A percentile compares a stretch with the other conserved stretches of the same genome.
Evolutionary conservation across 2,888 invertebrate genomes (phyloP).

Genomic region (Ditylenchus weischeri): DNA sequence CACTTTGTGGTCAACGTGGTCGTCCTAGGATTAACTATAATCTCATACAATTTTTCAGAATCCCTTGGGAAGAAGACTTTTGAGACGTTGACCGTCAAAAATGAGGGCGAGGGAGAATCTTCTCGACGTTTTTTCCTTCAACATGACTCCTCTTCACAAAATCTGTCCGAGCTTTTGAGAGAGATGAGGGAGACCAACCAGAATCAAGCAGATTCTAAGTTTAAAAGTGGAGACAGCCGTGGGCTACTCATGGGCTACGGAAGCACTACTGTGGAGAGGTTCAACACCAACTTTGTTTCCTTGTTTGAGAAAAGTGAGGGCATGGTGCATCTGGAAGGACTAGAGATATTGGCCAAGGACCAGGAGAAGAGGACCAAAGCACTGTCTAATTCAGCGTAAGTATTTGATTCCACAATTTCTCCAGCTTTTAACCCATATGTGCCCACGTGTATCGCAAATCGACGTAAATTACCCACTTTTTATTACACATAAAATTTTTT

Average conservation of each 20-base stretch:
- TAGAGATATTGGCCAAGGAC: conserved; percentile 65
- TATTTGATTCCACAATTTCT: neutral
- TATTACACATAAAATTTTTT: too few relatives aligned
- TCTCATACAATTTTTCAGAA: conserved; percentile 63
- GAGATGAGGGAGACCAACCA: conserved; percentile 34
- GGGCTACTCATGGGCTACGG: conserved; percentile 7
- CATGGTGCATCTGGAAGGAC: conserved; percentile 80
- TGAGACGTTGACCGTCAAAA: conserved; percentile 88
- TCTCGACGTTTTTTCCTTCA: conserved; percentile 36
- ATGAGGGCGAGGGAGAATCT: conserved; percentile 58
- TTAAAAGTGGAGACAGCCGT: neutral
- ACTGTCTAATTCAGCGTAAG: conserved; percentile 24
- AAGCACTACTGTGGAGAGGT: conserved; percentile 15
- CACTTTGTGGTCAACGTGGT: too few relatives aligned
- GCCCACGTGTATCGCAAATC: too few relatives aligned
- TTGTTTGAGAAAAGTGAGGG: conserved; percentile 62
- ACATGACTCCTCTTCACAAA: conserved; percentile 23
- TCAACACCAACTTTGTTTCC: conserved; percentile 34
- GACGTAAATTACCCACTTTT: too few relatives aligned
- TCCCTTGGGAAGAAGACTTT: conserved; percentile 90
- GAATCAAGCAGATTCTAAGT: conserved; percentile 13
- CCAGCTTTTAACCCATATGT: too few relatives aligned
- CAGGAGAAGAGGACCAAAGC: conserved; percentile 20
- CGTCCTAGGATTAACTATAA: too few relatives aligned
- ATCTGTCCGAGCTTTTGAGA: conserved; percentile 39